These are phyloP conservation scores for Dynastes tityus DNA, from an alignment of 2,888 invertebrate genomes.

Conservation along the genomic window DNA sequence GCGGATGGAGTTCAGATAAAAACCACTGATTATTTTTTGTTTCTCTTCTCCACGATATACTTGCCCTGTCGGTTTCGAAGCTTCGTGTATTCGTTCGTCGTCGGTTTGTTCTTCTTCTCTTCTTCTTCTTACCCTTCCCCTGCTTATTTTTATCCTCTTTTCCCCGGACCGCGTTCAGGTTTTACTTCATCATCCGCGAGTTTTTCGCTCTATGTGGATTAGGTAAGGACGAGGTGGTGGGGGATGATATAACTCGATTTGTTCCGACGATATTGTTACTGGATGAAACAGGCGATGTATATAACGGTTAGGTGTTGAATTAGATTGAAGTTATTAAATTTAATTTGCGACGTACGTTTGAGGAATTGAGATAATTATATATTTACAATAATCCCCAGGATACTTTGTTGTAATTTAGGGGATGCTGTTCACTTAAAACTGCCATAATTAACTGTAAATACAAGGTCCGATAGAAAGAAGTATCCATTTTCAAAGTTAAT, in stretches of 20 bases:
- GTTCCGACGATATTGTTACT: not conserved
- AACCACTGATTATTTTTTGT: slow-evolving; percentile 59
- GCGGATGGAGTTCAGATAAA: slow-evolving; percentile 63
- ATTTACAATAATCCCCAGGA: too few species aligned
- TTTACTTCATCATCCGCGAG: slow-evolving; percentile 1
- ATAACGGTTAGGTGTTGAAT: not conserved
- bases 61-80: slow-evolving; percentile 14
- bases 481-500: too few species aligned
- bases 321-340: not conserved
- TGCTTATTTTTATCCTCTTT: slow-evolving; percentile 1
- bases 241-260: not conserved
- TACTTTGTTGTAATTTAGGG: too few species aligned
- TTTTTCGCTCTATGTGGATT: not conserved
- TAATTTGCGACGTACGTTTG: not conserved
- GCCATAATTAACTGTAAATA: too few species aligned
- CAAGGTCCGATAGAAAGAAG: too few species aligned
- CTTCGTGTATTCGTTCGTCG: not conserved
- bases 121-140: slow-evolving; percentile 6
- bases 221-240: not conserved
- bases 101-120: not conserved
- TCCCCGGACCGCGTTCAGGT: not conserved
- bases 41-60: slow-evolving; percentile 18
- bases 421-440: too few species aligned
- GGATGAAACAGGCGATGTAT: not conserved
- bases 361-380: not conserved